phyloP scores from a whole-genome alignment of 2,888 invertebrate genomes.

The Heliconius erato region DNA sequence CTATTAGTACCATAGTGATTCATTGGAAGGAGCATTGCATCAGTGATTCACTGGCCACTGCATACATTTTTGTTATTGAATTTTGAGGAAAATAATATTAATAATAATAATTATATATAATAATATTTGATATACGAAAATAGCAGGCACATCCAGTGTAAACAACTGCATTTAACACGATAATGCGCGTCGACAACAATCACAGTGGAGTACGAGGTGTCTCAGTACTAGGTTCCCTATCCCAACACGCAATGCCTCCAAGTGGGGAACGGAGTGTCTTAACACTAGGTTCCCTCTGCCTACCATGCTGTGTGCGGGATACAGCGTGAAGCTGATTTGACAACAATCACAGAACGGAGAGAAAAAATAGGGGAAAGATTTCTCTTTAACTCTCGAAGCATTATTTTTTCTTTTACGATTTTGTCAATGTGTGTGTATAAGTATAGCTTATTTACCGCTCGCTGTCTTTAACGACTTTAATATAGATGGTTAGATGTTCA shows the following conservation, averaged over 20 bases:
- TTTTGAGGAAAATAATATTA: slow-evolving; percentile 29
- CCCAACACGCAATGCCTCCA: too few relatives aligned
- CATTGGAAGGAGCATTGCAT: slow-evolving; percentile 26
- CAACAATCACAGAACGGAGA: too few relatives aligned
- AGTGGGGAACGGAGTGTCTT: not conserved
- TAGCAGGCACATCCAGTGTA: not conserved
- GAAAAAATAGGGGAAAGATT: too few relatives aligned
- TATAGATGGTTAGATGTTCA: too few relatives aligned
- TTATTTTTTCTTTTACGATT: not conserved
- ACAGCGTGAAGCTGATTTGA: too few relatives aligned
- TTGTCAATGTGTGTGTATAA: too few relatives aligned
- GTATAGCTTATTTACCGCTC: too few relatives aligned
- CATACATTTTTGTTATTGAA: slow-evolving; percentile 24
- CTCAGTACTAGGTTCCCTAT: too few relatives aligned
- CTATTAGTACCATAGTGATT: slow-evolving; percentile 34
- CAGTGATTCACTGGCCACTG: not conserved
- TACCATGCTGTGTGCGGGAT: too few relatives aligned
- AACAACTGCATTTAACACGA: slow-evolving; percentile 17
- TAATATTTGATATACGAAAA: not conserved
- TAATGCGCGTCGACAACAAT: not conserved
- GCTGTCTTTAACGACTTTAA: not conserved
- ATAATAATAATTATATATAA: not conserved
- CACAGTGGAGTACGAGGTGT: not conserved
- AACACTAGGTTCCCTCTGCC: too few relatives aligned
- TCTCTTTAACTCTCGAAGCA: not conserved